These are phyloP conservation scores for Microctenopoma stevenorrisi DNA, from an alignment of 2,797 vertebrate genomes.

Conservation along the genomic window DNA sequence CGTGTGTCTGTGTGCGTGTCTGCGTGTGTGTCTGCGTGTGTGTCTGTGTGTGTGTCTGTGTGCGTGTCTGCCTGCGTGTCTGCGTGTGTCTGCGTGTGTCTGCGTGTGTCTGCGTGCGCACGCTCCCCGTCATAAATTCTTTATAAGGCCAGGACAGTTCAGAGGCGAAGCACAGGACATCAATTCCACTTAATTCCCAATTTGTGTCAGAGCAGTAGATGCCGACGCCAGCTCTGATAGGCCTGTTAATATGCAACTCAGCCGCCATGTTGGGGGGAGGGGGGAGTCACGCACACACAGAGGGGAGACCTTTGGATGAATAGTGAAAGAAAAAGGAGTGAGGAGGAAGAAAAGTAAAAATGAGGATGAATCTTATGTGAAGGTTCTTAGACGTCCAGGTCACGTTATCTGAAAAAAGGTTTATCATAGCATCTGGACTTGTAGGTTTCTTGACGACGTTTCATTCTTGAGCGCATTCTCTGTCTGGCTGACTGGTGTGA, in stretches of 20 bases:
- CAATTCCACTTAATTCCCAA: slow-evolving; percentile 99
- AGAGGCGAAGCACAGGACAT: slow-evolving; percentile 94
- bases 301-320: slow-evolving; percentile 13
- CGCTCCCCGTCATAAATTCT: slow-evolving; percentile 71
- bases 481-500: no score
- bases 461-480: no score
- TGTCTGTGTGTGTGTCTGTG: no score
- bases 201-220: slow-evolving; percentile 99
- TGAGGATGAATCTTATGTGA: no score
- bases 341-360: no score
- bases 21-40: slow-evolving; percentile 13
- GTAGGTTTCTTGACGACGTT: no score
- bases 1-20: neutral
- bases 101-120: slow-evolving; percentile 9
- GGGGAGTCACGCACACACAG: neutral
- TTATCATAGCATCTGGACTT: no score
- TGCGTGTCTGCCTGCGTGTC: no score
- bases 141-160: slow-evolving; percentile 96
- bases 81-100: neutral
- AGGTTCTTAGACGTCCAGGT: no score
- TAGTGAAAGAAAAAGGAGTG: no score
- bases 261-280: slow-evolving; percentile 33
- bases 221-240: slow-evolving; percentile 94
- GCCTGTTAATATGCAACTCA: slow-evolving; percentile 92
- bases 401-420: no score